Evolutionary conservation across 2,888 invertebrate species (phyloP).

Genomic region (Hydriomena furcata): DNA sequence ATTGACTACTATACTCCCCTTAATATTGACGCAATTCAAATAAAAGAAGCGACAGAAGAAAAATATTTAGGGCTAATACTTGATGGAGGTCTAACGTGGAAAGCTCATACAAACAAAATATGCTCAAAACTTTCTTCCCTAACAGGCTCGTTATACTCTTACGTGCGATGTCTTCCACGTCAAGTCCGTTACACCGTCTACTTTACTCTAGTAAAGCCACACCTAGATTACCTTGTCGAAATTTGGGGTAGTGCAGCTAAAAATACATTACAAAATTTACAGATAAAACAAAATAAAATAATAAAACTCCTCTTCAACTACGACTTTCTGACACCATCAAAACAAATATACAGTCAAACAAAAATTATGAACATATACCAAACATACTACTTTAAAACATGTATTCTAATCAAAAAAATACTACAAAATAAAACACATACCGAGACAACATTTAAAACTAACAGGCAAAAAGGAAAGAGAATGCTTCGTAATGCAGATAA

Average conservation of each 20-base stretch:
- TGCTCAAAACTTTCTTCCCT: not conserved
- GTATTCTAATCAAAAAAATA: not conserved
- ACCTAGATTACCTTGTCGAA: not conserved
- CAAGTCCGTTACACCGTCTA: slow-evolving; percentile 3
- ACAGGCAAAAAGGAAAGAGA: not conserved
- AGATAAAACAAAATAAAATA: not conserved
- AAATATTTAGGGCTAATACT: slow-evolving; percentile 1
- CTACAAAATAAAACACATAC: not conserved
- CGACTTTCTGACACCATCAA: not conserved
- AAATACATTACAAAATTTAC: not conserved
- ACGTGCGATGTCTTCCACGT: slow-evolving; percentile 5
- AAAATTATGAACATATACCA: not conserved
- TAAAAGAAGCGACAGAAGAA: not conserved
- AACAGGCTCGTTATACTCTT: not conserved
- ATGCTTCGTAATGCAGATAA: not conserved
- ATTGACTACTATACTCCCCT: not conserved
- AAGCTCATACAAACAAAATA: not conserved
- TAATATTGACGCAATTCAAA: not conserved
- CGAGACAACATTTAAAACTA: not conserved
- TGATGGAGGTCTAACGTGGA: not conserved
- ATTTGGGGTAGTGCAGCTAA: not conserved
- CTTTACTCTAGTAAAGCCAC: slow-evolving; percentile 1
- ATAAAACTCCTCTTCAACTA: not conserved
- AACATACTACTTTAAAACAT: not conserved
- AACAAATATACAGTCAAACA: not conserved